These are phyloP conservation scores for Sogatella furcifera DNA, from an alignment of 1,140 invertebrate species.

Conservation along the genomic window DNA sequence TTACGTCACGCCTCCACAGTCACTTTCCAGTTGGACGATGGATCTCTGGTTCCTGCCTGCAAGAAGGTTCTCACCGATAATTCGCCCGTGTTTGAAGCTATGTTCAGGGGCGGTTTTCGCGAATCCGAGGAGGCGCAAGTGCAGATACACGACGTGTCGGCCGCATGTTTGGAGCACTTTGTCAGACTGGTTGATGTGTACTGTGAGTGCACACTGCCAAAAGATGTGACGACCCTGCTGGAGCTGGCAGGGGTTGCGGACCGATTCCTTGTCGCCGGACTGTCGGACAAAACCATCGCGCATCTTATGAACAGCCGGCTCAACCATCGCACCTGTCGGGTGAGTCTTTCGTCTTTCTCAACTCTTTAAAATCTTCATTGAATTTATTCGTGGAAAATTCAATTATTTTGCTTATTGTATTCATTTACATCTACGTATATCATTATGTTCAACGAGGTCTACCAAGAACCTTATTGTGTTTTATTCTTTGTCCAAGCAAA, in stretches of 20 bases:
- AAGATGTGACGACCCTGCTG: constrained; percentile 43
- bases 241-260: constrained; percentile 53
- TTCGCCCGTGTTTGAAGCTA: constrained; percentile 50
- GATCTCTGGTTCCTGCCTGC: constrained; percentile 44
- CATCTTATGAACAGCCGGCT: constrained; percentile 31
- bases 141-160: constrained; percentile 19
- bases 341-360: too few species aligned
- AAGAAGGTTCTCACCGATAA: constrained; percentile 45
- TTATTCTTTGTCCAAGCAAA: too few species aligned
- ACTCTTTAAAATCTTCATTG: too few species aligned
- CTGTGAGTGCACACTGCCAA: constrained; percentile 27
- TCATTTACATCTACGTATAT: too few species aligned
- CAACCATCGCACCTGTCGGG: constrained; percentile 29
- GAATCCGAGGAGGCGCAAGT: constrained; percentile 44
- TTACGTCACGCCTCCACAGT: constrained; percentile 32
- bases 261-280: constrained; percentile 46
- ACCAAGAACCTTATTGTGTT: too few species aligned
- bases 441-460: too few species aligned
- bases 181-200: constrained; percentile 15
- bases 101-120: constrained; percentile 52
- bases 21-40: constrained; percentile 51
- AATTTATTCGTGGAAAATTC: too few species aligned
- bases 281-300: constrained; percentile 39
- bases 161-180: constrained; percentile 18
- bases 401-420: too few species aligned